Evolutionary conservation across 2,888 invertebrate genomes (phyloP).

Genomic region (Myathropa florea): DNA sequence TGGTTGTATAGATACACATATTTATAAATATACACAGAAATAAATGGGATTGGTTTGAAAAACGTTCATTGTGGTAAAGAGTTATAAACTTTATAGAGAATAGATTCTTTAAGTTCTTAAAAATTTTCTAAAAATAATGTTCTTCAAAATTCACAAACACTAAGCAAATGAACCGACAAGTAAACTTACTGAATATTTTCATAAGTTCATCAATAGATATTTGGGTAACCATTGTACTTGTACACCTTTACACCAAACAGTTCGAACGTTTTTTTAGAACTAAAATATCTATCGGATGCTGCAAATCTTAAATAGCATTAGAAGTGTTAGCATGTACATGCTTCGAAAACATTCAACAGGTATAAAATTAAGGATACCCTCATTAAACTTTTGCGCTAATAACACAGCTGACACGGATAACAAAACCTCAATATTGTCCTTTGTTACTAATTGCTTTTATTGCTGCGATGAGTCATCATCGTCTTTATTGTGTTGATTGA

Average conservation of each 20-base stretch:
- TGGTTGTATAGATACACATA: background rate
- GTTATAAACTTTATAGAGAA: background rate
- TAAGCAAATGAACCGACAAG: background rate
- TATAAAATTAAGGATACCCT: background rate
- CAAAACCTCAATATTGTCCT: background rate
- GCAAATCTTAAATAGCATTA: background rate
- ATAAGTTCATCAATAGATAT: background rate
- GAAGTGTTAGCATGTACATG: background rate
- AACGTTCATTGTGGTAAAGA: background rate
- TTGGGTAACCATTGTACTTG: background rate
- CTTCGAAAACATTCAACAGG: background rate
- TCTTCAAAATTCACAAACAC: background rate
- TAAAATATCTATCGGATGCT: background rate
- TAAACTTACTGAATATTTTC: background rate
- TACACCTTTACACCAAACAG: background rate
- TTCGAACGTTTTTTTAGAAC: background rate
- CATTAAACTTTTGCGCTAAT: background rate
- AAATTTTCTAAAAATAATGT: background rate
- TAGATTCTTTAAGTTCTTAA: background rate
- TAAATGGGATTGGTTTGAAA: background rate
- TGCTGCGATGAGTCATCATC: background rate
- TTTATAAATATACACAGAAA: background rate
- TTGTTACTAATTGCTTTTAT: background rate
- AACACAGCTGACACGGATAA: background rate
- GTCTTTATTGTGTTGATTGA: background rate